Evolutionary conservation across 2,888 invertebrate genomes (phyloP).

Genomic region (Drosophila austrosaltans): DNA sequence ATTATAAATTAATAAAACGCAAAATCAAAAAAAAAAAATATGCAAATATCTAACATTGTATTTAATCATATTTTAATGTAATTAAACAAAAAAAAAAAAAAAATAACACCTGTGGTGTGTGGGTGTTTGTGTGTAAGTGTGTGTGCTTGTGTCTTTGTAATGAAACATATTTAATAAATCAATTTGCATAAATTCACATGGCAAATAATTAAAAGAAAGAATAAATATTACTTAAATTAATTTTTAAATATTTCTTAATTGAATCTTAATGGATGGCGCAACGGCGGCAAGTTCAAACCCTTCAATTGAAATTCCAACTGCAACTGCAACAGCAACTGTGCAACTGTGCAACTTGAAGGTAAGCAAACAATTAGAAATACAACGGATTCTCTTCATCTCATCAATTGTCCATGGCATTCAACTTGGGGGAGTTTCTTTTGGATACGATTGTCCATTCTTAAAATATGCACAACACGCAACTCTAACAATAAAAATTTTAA

Average conservation of each 20-base stretch:
- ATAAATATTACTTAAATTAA: slow-evolving; percentile 38
- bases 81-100: slow-evolving; percentile 43
- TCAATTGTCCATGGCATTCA: slow-evolving; percentile 51
- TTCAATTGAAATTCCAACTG: slow-evolving; percentile 34
- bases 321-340: slow-evolving; percentile 5
- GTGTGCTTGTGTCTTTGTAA: slow-evolving; percentile 52
- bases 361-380: slow-evolving; percentile 56
- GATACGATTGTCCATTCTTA: slow-evolving; percentile 19
- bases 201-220: slow-evolving; percentile 43
- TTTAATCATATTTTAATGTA: slow-evolving; percentile 62
- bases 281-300: slow-evolving; percentile 50
- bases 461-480: slow-evolving; percentile 71
- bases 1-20: slow-evolving; percentile 38
- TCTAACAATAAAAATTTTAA: slow-evolving; percentile 30
- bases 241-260: slow-evolving; percentile 72
- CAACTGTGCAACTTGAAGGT: slow-evolving; percentile 57
- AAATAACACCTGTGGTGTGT: slow-evolving; percentile 32
- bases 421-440: slow-evolving; percentile 36
- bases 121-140: slow-evolving; percentile 53
- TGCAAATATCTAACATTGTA: slow-evolving; percentile 49
- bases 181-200: slow-evolving; percentile 72
- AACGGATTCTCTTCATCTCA: slow-evolving; percentile 18
- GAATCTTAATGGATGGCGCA: slow-evolving; percentile 55
- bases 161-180: slow-evolving; percentile 32
- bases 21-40: slow-evolving; percentile 40